Evolutionary conservation across 2,113 vertebrate genomes (phyloP).

Genomic region (Pogona vitticeps): DNA sequence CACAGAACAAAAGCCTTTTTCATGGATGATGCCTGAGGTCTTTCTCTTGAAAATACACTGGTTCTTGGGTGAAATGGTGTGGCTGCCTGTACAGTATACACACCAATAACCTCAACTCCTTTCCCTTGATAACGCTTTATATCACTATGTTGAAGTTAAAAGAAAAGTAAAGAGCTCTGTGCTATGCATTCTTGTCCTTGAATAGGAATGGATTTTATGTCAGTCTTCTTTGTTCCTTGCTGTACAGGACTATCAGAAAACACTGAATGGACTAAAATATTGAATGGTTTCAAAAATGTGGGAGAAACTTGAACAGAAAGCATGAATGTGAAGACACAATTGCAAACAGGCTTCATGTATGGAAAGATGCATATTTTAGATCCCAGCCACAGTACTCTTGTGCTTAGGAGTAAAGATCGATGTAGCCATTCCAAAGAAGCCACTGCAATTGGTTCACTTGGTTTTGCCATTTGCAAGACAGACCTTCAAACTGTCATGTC

Average conservation of each 20-base stretch:
- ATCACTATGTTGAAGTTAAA: neutral
- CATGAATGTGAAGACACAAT: neutral
- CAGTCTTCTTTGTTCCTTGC: conserved; percentile 24
- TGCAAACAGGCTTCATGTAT: neutral
- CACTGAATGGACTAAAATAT: conserved; percentile 36
- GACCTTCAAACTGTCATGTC: neutral
- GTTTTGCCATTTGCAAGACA: neutral
- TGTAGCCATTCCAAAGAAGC: neutral
- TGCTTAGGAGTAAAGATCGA: neutral
- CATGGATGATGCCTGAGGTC: neutral
- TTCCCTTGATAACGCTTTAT: conserved; percentile 30
- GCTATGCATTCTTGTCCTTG: neutral
- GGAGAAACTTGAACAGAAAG: neutral
- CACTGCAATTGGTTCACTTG: neutral
- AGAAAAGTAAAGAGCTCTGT: neutral
- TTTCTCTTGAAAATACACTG: conserved; percentile 19
- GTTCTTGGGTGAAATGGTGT: conserved; percentile 2
- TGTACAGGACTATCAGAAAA: neutral
- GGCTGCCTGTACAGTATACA: neutral
- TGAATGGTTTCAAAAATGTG: conserved; percentile 30
- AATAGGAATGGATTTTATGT: conserved; percentile 40
- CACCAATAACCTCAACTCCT: conserved; percentile 6
- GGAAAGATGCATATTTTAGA: neutral
- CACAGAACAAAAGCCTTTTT: neutral
- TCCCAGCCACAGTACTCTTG: neutral